Conservation (phyloP, 2,797 vertebrate genomes). For the Jordanella pulchra region DNA sequence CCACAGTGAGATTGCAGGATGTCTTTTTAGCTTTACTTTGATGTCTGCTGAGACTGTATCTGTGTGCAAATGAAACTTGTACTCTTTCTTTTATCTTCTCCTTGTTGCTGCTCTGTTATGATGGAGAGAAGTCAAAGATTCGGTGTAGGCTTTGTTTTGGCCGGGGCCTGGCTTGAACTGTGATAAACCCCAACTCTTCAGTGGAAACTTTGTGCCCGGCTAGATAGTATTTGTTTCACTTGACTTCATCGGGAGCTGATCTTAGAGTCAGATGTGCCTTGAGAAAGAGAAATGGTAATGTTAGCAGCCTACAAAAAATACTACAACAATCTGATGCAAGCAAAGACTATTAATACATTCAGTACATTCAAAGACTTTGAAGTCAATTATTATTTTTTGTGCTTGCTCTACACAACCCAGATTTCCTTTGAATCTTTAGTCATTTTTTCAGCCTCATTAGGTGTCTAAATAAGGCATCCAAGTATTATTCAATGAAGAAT, state of each 20-base stretch:
- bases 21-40: constrained; percentile 13
- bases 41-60: constrained; percentile 12
- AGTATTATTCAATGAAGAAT: not conserved
- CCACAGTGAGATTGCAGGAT: constrained; percentile 5
- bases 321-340: constrained; percentile 25
- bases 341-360: constrained; percentile 23
- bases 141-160: constrained; percentile 55
- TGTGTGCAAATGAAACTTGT: constrained; percentile 18
- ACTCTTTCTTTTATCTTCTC: constrained; percentile 18
- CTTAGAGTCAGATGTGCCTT: constrained; percentile 64
- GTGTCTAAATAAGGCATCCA: constrained; percentile 14
- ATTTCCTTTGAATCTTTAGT: constrained; percentile 28
- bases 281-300: constrained; percentile 38
- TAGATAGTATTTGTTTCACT: constrained; percentile 70
- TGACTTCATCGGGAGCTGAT: constrained; percentile 57
- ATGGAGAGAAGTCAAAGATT: constrained; percentile 42
- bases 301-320: constrained; percentile 31
- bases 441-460: constrained; percentile 40
- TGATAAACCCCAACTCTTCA: constrained; percentile 52
- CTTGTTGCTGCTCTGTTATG: constrained; percentile 19
- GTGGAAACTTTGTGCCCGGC: constrained; percentile 43
- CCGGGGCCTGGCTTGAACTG: constrained; percentile 45
- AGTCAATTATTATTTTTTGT: constrained; percentile 7
- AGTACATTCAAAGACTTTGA: constrained; percentile 9
- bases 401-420: constrained; percentile 11